Base-by-base conservation (phyloP, 2,113 vertebrate genomes). In the Semicossyphus pulcher region DNA sequence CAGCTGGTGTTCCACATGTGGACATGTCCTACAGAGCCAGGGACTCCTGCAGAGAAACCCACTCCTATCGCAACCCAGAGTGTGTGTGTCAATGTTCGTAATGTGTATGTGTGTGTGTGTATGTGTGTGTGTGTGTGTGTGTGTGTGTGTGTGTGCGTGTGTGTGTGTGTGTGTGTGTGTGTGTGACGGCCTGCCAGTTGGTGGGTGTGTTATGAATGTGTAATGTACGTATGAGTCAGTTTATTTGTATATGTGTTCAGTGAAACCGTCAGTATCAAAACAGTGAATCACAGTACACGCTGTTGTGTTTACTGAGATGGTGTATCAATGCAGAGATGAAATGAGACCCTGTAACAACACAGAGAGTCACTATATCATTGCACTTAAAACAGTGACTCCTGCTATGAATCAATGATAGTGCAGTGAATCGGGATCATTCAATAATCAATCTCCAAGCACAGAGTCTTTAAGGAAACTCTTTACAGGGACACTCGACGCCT, bases 1-100 rank as follows among this genome's bases (percentile, higher is more conserved):
- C 83, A 85, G 83, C 77, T 81, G 80, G 83, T 76, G 70, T 72
- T 83, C 61, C 79, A 87, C 82, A 85, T 87, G 82, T 86, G 85
- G 81, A 80, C 68, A 2, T 37, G 70, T 87, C 71, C 73, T 25
- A 45, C 65, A 36, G 64, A 78, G 76, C 71, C 84, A 76, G 76
- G 41, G 72, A 78, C 71, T 67, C 85, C 85, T 80, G 64, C 82
- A 63, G 60, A 73, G 73, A 77, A 68, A 57, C 60, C 44, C 45
- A 72, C 85, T 78, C 67, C 58, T 61, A 58, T 37, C 16, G 15
- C 15, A 16, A n/a, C n/a, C n/a, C n/a, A n/a, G n/a, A n/a, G 14
- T 26, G 44, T 39, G 45, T 42, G 21, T 28, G 39, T 25, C n/a
- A n/a, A n/a, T n/a, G n/a, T n/a, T n/a, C n/a, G n/a, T n/a, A n/a